phyloP scores from a whole-genome alignment of 2,888 invertebrate species.

The Drosophila crucigera region DNA sequence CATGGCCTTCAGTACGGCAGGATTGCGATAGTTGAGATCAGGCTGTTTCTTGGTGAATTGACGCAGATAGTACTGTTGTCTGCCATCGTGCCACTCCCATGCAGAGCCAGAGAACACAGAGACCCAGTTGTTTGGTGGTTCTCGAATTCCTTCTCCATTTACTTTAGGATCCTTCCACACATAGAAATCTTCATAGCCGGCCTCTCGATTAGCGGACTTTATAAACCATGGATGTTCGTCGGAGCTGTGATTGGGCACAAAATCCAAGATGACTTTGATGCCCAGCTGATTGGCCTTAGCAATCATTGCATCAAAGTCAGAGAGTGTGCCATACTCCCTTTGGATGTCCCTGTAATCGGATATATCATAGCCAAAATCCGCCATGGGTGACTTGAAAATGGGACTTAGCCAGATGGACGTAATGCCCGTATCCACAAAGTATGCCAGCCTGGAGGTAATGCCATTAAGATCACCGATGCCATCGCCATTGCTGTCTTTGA shows the following conservation, averaged over 20 bases:
- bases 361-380: slow-evolving; percentile 92
- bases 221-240: slow-evolving; percentile 92
- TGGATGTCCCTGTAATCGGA: slow-evolving; percentile 89
- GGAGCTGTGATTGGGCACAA: slow-evolving; percentile 91
- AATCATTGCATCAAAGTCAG: slow-evolving; percentile 89
- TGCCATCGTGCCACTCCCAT: slow-evolving; percentile 89
- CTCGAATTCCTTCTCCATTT: slow-evolving; percentile 80
- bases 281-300: slow-evolving; percentile 86
- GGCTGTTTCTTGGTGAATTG: slow-evolving; percentile 92
- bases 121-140: slow-evolving; percentile 91
- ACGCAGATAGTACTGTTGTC: slow-evolving; percentile 92
- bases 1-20: slow-evolving; percentile 89
- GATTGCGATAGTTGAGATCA: slow-evolving; percentile 92
- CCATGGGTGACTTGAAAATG: slow-evolving; percentile 88
- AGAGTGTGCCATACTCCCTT: slow-evolving; percentile 89
- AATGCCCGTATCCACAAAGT: slow-evolving; percentile 89
- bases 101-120: slow-evolving; percentile 89
- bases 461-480: slow-evolving; percentile 89
- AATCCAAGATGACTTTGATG: slow-evolving; percentile 88
- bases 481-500: slow-evolving; percentile 91
- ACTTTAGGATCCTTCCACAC: slow-evolving; percentile 87
- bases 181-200: slow-evolving; percentile 90
- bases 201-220: slow-evolving; percentile 87
- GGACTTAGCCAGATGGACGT: slow-evolving; percentile 91
- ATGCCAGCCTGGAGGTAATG: slow-evolving; percentile 87